These are phyloP conservation scores for Pangasius djambal DNA, from an alignment of 2,797 vertebrate genomes.

Conservation along the genomic window DNA sequence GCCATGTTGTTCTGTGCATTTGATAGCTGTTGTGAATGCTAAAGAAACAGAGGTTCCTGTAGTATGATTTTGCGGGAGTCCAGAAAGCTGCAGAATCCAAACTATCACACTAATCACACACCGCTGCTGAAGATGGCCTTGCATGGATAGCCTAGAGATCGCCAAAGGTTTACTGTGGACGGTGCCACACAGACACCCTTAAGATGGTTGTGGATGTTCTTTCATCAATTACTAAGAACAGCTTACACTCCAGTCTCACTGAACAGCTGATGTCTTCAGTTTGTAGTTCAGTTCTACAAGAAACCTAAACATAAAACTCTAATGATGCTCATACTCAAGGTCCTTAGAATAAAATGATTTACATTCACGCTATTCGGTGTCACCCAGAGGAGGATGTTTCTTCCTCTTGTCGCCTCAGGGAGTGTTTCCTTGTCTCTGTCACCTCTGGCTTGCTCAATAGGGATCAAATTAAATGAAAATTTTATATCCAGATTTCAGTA, in stretches of 20 bases:
- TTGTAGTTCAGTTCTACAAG: too few relatives aligned
- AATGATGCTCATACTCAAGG: background rate
- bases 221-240: background rate
- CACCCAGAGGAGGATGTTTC: background rate
- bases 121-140: background rate
- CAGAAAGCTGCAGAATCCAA: too few relatives aligned
- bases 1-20: background rate
- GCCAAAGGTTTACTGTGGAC: background rate
- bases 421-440: background rate
- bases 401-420: background rate
- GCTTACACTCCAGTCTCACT: background rate
- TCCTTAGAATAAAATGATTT: background rate
- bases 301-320: background rate
- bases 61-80: too few relatives aligned
- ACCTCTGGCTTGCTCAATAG: background rate
- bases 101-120: background rate
- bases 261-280: background rate
- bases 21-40: background rate
- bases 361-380: background rate
- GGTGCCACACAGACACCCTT: background rate
- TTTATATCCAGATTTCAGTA: background rate
- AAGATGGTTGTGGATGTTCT: background rate
- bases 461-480: background rate
- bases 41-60: too few relatives aligned
- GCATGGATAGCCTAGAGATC: too few relatives aligned